Evolutionary conservation across 2,113 vertebrate genomes (phyloP), one percentile per base, ranked within the genome.

Genomic region (Aplodontia rufa): DNA sequence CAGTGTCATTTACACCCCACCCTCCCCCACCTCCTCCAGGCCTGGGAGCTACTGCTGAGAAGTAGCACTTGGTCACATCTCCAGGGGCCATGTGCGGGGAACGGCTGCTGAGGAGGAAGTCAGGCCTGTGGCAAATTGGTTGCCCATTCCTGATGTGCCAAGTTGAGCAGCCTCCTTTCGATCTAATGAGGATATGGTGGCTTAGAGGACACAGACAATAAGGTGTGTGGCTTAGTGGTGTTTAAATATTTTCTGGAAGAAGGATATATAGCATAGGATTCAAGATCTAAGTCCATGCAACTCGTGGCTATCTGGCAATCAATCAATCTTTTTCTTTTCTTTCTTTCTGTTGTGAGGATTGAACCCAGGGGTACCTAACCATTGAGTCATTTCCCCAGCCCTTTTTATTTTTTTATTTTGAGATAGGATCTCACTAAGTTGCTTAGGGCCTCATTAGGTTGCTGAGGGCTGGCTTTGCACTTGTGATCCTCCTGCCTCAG

Each of bases 1-100:
- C 97, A 97, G 96, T 76, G 84, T 97, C 97, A 94, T 97, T 98
- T 97, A 97, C 87, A 76, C 96, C 93, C 93, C 90, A 14, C 87
- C 11, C 32, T 96, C 84, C 89, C 82, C 88, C 91, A 78, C 55
- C 45, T 81, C 96, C 95, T 93, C 86, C 82, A 91, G 91, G 89
- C 93, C 93, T 81, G 3, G 81, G 74, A 72, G 96, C 96, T 84
- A 55, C 75, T 79, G 66, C 93, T 95, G 55, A 42, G 87, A 92
- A 96, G 89, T 84, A 97, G 95, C 47, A 2, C 55, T 95, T 6
- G 5, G 40, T 95, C 92, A 58, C 88, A 81, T 94, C 90, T 0
- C 0, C 88, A 68, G 74, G 94, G 87, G 51, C 87, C 74, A 24
- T 76, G 74, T 92, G 85, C 95, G 97, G 97, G 89, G 96, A 94